Evolutionary conservation across 2,888 invertebrate species (phyloP), one percentile per base, ranked within the genome.

Genomic region (Hybos culiciformis): DNA sequence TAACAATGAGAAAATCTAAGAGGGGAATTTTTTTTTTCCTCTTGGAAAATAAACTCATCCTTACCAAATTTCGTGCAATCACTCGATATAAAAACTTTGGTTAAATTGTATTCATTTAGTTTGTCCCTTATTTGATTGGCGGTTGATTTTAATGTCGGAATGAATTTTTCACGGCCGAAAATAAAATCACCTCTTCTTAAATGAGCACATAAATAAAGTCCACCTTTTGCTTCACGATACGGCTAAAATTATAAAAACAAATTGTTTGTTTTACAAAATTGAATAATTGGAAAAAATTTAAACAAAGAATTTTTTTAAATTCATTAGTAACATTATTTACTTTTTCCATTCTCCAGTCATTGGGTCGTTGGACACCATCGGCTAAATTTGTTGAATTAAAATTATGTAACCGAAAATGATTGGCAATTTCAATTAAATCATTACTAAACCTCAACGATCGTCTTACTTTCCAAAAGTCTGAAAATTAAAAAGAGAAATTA

Each of bases 371-470:
- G 3, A 80, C 80, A 20, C 67, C 66, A 60, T 83, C 83, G 2
- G 47, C 46, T 24, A 68, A 60, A 54, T 75, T 74, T 12, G 65
- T 69, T 1, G 85, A 84, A 56, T 77, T 71, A n/a, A 87, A 69
- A 53, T 71, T 66, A 15, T 60, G 55, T 39, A 56, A 54, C 34
- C 86, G 70, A 60, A 80, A 96, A 11, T 74, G 60, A 41, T 73
- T 71, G 0, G 88, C 93, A 26, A 80, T 71, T 37, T 70, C 51
- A 9, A 74, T 60, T 0, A 98, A 71, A 14, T 75, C 62, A 39
- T 70, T 68, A 45, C 82, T 80, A 61, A 94, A 97, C 52, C 86
- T 73, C 90, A 97, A 91, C 56, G 96, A 96, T 52, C 90, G 74
- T 46, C 90, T 71, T 17, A 83, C 86, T 51, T 72, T 69, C 96